Percentiles rank a stretch among this genome's conserved stretches.
Conservation (phyloP, 2,797 vertebrate species). For the Sus cebifrons region DNA sequence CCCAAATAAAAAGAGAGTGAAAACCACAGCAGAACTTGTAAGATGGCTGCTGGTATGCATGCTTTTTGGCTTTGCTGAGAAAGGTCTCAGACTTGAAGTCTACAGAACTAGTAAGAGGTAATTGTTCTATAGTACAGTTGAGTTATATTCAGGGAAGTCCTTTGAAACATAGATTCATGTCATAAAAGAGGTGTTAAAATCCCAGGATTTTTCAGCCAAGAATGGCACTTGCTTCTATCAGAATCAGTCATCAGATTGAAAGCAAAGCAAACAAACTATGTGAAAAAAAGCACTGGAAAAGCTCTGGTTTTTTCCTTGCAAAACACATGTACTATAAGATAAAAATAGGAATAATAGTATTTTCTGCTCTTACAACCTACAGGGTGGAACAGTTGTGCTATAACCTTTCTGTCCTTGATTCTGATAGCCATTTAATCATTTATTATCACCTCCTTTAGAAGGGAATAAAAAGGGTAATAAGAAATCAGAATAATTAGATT, state of each 20-base stretch:
- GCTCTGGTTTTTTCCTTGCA: background rate
- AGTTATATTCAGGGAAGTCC: background rate
- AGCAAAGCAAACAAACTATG: background rate
- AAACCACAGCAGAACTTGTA: background rate
- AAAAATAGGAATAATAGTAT: background rate
- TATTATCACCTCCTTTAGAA: background rate
- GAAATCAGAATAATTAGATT: slow-evolving; percentile 1
- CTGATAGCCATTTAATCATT: background rate
- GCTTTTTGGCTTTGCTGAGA: background rate
- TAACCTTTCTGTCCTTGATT: slow-evolving; percentile 15
- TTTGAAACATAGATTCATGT: background rate
- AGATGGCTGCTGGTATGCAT: background rate
- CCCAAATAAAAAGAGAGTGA: background rate
- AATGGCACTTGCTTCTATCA: background rate
- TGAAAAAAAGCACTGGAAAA: background rate
- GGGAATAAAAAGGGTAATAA: background rate
- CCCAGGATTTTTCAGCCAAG: background rate
- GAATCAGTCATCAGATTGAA: background rate
- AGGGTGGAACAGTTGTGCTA: background rate
- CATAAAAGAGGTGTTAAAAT: background rate
- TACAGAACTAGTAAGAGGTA: background rate
- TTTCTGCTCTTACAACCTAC: slow-evolving; percentile 16
- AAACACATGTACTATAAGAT: background rate
- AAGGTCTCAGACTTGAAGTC: background rate
- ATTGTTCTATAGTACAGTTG: background rate